Evolutionary conservation across 2,113 vertebrate genomes (phyloP), one percentile per base, ranked within the genome.

Genomic region (Podarcis raffonei): DNA sequence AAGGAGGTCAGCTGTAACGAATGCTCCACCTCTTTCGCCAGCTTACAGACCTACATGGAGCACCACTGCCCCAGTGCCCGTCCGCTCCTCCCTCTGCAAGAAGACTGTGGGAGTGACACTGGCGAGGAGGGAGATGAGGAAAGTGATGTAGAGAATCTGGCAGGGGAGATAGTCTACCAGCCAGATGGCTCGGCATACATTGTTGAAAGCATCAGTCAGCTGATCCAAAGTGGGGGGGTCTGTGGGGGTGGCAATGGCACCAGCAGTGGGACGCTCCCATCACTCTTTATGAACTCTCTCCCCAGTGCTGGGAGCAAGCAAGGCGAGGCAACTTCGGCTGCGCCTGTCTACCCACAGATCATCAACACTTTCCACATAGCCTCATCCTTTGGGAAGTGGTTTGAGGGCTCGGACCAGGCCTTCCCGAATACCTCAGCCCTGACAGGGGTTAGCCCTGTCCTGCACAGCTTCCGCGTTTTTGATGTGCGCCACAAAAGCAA

Each of bases 321-420:
- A 85, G 97, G 98, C 93, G 98, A 98, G 95, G 96, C 98, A 91
- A 97, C 98, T 16, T 97, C 96, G 15, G 75, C 96, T 35, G 90
- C 98, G 69, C 98, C 98, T 0, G 98, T 98, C 93, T 99, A 99
- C 96, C 99, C 99, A 90, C 99, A 99, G 97, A 99, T 99, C 97
- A 99, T 99, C 97, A 99, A 99, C 96, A 99, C 99, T 96, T 99
- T 99, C 98, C 99, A 99, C 98, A 99, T 99, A 99, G 99, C 99
- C 97, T 99, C 99, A 94, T 99, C 99, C 96, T 99, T 99, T 92
- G 99, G 99, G 97, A 99, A 99, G 95, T 99, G 99, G 98, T 99
- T 99, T 97, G 98, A 98, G 94, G 97, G 98, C 96, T 97, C 98
- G 97, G 98, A 98, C 97, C 98, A 98, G 98, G 96, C 98, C 95